Percentiles rank a stretch among this genome's conserved stretches.
These are phyloP conservation scores for Penelope pileata DNA, from an alignment of 2,113 vertebrate species.

Conservation along the genomic window DNA sequence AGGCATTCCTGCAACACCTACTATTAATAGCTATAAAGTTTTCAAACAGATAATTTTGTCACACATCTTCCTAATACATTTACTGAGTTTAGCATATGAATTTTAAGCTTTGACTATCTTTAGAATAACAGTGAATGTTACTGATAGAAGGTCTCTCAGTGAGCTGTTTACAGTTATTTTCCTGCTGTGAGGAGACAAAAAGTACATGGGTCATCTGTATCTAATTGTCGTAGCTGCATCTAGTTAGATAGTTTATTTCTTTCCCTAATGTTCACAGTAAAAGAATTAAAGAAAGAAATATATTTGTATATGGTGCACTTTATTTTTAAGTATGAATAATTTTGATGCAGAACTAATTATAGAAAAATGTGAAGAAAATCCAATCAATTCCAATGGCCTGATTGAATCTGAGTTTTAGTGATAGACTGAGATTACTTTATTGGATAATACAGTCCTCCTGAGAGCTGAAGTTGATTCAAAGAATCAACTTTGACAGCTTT, in stretches of 20 bases:
- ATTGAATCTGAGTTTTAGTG: background rate
- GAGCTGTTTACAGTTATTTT: background rate
- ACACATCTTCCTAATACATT: background rate
- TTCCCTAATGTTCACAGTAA: background rate
- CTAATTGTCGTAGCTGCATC: background rate
- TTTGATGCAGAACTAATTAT: background rate
- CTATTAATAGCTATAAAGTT: background rate
- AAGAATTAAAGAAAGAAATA: background rate
- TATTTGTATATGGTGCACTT: background rate
- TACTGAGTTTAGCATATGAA: background rate
- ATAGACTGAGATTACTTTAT: background rate
- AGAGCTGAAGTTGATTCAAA: background rate
- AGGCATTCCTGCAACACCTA: background rate
- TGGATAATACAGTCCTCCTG: background rate
- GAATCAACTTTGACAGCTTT: background rate
- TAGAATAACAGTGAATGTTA: background rate
- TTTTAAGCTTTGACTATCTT: background rate
- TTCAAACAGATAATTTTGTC: background rate
- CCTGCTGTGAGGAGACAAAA: background rate
- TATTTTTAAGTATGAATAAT: background rate
- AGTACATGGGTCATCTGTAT: background rate
- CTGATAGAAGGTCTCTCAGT: background rate
- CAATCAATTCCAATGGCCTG: background rate
- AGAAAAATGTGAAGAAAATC: background rate
- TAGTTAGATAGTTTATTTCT: background rate